phyloP scores from a whole-genome alignment of 2,888 invertebrate genomes.

The Luperina nickerlii region DNA sequence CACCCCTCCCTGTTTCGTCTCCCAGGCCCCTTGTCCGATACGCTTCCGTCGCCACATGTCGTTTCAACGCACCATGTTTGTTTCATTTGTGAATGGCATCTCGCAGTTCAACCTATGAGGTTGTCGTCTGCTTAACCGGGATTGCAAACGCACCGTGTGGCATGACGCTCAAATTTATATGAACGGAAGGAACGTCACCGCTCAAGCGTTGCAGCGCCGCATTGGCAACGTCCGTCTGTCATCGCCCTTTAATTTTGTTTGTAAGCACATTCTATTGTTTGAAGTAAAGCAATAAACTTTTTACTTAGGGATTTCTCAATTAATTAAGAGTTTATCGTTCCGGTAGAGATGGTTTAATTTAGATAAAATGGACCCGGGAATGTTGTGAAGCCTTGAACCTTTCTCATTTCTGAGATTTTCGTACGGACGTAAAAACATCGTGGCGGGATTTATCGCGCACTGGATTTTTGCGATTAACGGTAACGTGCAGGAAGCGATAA shows the following conservation, averaged over 20 bases:
- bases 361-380: not conserved
- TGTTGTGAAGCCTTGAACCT: not conserved
- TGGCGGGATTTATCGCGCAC: no score
- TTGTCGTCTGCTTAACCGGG: no score
- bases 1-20: no score
- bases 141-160: no score
- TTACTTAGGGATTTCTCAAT: not conserved
- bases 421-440: not conserved
- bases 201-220: not conserved
- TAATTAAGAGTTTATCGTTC: not conserved
- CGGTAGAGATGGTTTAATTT: no score
- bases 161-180: no score
- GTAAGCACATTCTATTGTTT: constrained; percentile 9
- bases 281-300: not conserved
- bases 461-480: not conserved
- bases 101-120: no score
- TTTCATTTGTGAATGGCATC: no score
- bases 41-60: no score
- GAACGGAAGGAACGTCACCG: no score
- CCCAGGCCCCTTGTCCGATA: no score
- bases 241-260: constrained; percentile 17
- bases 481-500: not conserved
- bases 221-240: not conserved
- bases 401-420: not conserved
- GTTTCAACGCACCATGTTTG: no score